phyloP scores from a whole-genome alignment of 2,888 invertebrate species.

The Cerastoderma edule region DNA sequence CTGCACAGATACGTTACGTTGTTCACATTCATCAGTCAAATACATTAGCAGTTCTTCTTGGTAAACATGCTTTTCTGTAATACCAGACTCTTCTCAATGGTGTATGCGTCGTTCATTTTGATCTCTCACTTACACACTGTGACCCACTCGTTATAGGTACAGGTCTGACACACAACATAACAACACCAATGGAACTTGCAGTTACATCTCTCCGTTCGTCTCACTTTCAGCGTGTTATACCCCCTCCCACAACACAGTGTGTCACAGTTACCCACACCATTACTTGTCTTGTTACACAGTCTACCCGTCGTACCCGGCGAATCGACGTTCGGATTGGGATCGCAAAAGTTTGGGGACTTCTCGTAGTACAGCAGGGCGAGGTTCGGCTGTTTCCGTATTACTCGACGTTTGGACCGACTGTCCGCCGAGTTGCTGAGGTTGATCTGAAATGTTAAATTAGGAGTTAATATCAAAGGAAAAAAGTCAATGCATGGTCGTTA shows the following conservation, averaged over 20 bases:
- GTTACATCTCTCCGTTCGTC: conserved; percentile 79
- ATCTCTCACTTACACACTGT: conserved; percentile 92
- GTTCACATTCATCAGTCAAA: too few relatives aligned
- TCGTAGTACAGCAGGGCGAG: conserved; percentile 92
- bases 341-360: conserved; percentile 97
- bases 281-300: conserved; percentile 79
- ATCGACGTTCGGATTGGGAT: conserved; percentile 79
- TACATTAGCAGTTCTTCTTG: too few relatives aligned
- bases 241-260: conserved; percentile 80
- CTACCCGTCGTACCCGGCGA: conserved; percentile 81
- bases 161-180: conserved; percentile 81
- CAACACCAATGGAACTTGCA: conserved; percentile 84
- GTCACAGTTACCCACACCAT: conserved; percentile 78
- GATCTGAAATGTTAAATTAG: too few relatives aligned
- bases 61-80: too few relatives aligned
- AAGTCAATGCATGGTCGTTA: too few relatives aligned
- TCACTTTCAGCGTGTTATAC: conserved; percentile 85
- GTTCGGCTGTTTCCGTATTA: conserved; percentile 68
- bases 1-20: too few relatives aligned
- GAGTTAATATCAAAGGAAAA: too few relatives aligned
- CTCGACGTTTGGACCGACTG: conserved; percentile 64
- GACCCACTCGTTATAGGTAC: conserved; percentile 89
- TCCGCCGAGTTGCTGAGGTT: conserved; percentile 70
- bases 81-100: too few relatives aligned
- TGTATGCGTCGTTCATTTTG: too few relatives aligned